Conservation (phyloP, 2,888 invertebrate species). For the Scotopteryx bipunctaria region DNA sequence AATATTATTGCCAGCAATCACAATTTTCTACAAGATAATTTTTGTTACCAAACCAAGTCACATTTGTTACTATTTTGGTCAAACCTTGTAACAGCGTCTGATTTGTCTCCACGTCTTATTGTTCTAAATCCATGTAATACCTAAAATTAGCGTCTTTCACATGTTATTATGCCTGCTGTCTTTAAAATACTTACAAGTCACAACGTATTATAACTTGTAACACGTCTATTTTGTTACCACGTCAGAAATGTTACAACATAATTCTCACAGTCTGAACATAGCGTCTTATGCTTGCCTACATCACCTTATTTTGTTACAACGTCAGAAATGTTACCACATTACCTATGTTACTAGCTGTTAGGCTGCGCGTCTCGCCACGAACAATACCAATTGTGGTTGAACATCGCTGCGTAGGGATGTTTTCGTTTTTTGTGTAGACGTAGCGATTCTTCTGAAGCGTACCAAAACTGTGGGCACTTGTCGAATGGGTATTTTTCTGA, state of each 20-base stretch:
- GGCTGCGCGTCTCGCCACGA: conserved; percentile 64
- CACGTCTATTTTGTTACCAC: neutral
- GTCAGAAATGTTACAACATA: neutral
- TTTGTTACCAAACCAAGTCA: conserved; percentile 1
- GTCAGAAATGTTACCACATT: neutral
- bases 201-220: too few species aligned
- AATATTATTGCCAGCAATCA: conserved; percentile 37
- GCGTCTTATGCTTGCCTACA: neutral
- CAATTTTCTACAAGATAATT: conserved; percentile 29
- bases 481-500: conserved; percentile 66
- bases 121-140: too few species aligned
- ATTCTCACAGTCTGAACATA: neutral
- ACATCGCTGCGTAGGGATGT: conserved; percentile 72
- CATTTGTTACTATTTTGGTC: neutral
- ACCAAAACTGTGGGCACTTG: conserved; percentile 73
- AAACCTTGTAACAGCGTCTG: neutral
- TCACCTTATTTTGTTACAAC: neutral
- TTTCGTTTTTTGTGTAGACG: conserved; percentile 73
- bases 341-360: conserved; percentile 57
- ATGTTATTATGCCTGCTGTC: too few species aligned
- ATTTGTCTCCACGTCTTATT: too few species aligned
- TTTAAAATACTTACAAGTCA: too few species aligned
- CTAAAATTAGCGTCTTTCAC: too few species aligned
- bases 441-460: conserved; percentile 72
- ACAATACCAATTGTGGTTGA: conserved; percentile 65